Base-by-base conservation (phyloP, 1,140 invertebrate species). In the Tyrophagus putrescentiae region DNA sequence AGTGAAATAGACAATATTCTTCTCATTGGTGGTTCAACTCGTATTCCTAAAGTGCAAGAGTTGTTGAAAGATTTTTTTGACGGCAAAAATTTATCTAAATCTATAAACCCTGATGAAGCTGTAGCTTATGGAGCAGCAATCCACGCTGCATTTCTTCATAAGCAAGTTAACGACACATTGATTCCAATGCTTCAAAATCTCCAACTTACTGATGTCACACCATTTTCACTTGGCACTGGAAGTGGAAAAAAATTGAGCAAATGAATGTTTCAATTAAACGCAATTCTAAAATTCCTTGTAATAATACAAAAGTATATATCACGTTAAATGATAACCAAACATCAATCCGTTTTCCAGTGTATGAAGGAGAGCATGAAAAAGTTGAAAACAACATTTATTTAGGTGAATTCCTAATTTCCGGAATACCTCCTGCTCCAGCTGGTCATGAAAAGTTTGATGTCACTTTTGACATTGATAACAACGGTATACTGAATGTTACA, bases 291-390 rank as follows among this genome's bases (percentile, higher is more conserved):
- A 82, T 83, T 62, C 81, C 82, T 0, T 79, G 77, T 48, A 82
- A 81, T 63, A 77, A 80, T 60, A 76, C 86, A 0, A 89, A 96
- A 69, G 92, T 85, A 9, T 96, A 95, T 75, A 92, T 90, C 48
- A 96, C 92, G 1, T 93, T 92, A 69, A 85, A 88, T 0, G 91
- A 96, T 71, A 96, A 96, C 72, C 92, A 96, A 72, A 88, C 91
- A 32, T 86, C 88, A 66, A 87, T 92, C 61, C 74, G 87, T 62
- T 89, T 93, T 69, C 80, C 90, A 16, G 75, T 79, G 3, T 78
- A 68, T 66, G 77, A 79, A 65, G 77, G 77, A 54, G 76, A 79
- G 67, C 68, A 76, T 59, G 73, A 76, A 18, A 76, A 77, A 75
- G 77, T 76, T 57, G 78, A 76, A 65, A 76, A 78, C 65, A 78